Evolutionary conservation across 1,140 invertebrate genomes (phyloP).

Genomic region (Myzus persicae): DNA sequence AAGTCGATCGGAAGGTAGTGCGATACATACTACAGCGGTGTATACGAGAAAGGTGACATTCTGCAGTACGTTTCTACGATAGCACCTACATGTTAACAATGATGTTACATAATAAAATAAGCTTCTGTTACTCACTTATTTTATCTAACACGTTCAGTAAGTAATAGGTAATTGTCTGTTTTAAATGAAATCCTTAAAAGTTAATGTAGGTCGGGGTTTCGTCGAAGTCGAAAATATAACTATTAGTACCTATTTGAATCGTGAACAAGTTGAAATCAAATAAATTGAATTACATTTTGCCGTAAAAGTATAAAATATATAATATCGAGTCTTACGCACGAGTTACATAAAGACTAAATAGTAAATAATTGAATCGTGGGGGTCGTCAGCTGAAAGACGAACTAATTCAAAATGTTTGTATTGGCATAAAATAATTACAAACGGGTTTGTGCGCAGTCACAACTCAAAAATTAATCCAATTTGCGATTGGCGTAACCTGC

Average conservation of each 20-base stretch:
- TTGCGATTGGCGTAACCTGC: background rate
- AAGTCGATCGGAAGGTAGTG: slow-evolving; percentile 17
- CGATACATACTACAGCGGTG: background rate
- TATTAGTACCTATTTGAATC: too few species aligned
- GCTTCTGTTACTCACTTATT: background rate
- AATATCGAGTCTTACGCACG: background rate
- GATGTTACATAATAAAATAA: background rate
- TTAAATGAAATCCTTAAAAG: background rate
- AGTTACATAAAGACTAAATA: background rate
- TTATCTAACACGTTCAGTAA: too few species aligned
- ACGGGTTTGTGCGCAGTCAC: background rate
- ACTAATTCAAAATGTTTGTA: background rate
- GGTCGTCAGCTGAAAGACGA: background rate
- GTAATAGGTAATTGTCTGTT: background rate
- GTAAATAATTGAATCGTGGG: background rate
- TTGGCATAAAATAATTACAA: background rate
- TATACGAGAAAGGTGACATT: background rate
- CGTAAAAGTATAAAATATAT: background rate
- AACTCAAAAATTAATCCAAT: background rate
- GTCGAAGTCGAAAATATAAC: too few species aligned
- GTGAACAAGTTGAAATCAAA: background rate
- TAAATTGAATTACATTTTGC: background rate
- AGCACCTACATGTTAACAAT: background rate
- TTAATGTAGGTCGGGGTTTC: background rate
- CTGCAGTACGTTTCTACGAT: background rate